Percentiles rank a stretch among this genome's conserved stretches.
Conservation (phyloP, 1,140 invertebrate genomes). For the Mylabris phalerata region DNA sequence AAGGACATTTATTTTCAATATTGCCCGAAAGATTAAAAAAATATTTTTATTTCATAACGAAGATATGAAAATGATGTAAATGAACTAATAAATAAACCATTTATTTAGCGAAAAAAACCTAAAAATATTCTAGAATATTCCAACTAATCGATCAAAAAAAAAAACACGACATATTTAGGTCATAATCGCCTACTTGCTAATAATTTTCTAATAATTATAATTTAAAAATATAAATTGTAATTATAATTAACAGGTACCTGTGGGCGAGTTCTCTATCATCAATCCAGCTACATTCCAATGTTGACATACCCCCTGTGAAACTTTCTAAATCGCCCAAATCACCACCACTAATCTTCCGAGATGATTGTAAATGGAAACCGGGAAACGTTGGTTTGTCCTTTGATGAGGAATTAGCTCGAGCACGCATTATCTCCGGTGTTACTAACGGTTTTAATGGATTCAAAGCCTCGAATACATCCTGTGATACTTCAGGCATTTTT, state of each 20-base stretch:
- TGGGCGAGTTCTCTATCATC: slow-evolving; percentile 53
- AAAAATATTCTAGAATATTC: too few relatives aligned
- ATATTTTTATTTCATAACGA: too few relatives aligned
- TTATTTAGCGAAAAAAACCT: too few relatives aligned
- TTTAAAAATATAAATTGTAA: too few relatives aligned
- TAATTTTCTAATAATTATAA: neutral
- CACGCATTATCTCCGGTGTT: slow-evolving; percentile 45
- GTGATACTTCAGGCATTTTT: slow-evolving; percentile 37
- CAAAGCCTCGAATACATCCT: slow-evolving; percentile 27
- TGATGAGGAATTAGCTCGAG: slow-evolving; percentile 46
- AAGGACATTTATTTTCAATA: too few relatives aligned
- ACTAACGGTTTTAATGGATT: slow-evolving; percentile 35
- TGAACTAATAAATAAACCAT: too few relatives aligned
- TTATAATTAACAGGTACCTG: slow-evolving; percentile 44
- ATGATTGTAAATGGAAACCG: slow-evolving; percentile 14
- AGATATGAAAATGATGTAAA: too few relatives aligned
- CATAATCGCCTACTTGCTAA: neutral
- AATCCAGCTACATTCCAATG: slow-evolving; percentile 45
- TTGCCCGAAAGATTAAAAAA: too few relatives aligned
- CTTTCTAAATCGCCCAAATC: slow-evolving; percentile 49
- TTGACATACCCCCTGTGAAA: slow-evolving; percentile 49
- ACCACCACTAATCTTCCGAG: neutral
- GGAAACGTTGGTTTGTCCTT: slow-evolving; percentile 23
- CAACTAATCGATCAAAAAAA: too few relatives aligned
- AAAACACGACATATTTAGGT: neutral